Conservation (phyloP, 2,888 invertebrate genomes). For the Melinopterus prodromus region DNA sequence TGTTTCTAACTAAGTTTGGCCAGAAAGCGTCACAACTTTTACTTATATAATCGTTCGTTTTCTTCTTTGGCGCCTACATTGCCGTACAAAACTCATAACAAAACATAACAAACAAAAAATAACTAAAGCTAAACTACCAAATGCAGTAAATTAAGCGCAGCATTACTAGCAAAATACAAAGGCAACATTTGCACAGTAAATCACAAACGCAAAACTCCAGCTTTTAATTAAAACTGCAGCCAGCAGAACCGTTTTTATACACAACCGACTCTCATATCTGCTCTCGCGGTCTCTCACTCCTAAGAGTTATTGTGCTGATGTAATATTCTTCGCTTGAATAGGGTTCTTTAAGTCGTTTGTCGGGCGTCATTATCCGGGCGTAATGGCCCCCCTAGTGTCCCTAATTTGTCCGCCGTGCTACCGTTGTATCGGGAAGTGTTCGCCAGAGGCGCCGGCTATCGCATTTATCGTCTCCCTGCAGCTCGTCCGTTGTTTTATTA, state of each 20-base stretch:
- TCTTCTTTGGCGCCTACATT: too few relatives aligned
- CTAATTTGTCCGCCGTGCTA: conserved; percentile 20
- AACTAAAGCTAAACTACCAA: too few relatives aligned
- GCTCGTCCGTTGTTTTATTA: conserved; percentile 31
- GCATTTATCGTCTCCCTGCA: neutral
- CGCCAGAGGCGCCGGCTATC: neutral
- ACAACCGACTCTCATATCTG: neutral
- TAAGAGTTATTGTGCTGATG: neutral
- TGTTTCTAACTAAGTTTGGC: too few relatives aligned
- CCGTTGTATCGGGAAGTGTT: conserved; percentile 14
- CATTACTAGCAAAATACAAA: neutral
- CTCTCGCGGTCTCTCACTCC: neutral
- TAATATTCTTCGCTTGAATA: neutral
- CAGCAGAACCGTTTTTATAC: neutral
- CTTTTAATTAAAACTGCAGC: conserved; percentile 4
- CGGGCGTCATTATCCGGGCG: conserved; percentile 19
- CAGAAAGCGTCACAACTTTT: too few relatives aligned
- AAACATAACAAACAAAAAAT: too few relatives aligned
- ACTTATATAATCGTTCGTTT: too few relatives aligned
- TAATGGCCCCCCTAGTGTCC: conserved; percentile 20
- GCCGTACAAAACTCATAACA: too few relatives aligned
- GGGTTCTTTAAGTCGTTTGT: conserved; percentile 5
- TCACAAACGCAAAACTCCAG: neutral
- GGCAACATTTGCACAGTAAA: neutral
- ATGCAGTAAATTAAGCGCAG: neutral